Evolutionary conservation across 1,140 invertebrate species (phyloP).

Genomic region (Drosophila neocordata): DNA sequence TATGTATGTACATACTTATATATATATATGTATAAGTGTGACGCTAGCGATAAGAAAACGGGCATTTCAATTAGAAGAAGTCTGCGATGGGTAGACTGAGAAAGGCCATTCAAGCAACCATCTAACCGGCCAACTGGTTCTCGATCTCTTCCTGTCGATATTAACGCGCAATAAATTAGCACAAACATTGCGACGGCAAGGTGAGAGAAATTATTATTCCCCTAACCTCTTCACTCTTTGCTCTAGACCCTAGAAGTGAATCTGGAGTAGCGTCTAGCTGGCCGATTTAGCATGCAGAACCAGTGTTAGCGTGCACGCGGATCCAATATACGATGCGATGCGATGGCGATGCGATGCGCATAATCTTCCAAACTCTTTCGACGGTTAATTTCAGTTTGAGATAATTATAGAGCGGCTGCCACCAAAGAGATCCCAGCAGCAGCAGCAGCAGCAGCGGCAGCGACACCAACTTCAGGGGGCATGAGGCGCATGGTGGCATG

Average conservation of each 20-base stretch:
- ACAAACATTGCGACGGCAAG: constrained; percentile 58
- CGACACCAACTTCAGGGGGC: not conserved
- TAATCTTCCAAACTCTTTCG: constrained; percentile 80
- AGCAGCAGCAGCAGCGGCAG: not conserved
- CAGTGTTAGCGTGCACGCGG: constrained; percentile 46
- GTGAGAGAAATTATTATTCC: constrained; percentile 54
- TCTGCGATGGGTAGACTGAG: not conserved
- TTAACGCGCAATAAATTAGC: constrained; percentile 82
- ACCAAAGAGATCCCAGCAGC: constrained; percentile 50
- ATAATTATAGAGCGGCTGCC: constrained; percentile 82
- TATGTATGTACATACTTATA: too few relatives aligned
- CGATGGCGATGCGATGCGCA: constrained; percentile 53
- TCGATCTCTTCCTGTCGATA: constrained; percentile 71
- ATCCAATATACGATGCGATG: constrained; percentile 29
- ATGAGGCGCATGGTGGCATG: constrained; percentile 51
- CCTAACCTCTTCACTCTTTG: not conserved
- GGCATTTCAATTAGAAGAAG: constrained; percentile 67
- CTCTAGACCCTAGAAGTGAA: constrained; percentile 1
- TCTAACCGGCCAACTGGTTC: constrained; percentile 17
- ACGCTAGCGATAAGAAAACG: constrained; percentile 64
- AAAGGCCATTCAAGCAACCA: not conserved
- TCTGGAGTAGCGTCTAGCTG: constrained; percentile 42
- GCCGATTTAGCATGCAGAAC: constrained; percentile 50
- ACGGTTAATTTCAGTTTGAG: constrained; percentile 82
- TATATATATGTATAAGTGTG: constrained; percentile 55